Conservation (phyloP, 2,797 vertebrate species). For the Macropodus opercularis region DNA sequence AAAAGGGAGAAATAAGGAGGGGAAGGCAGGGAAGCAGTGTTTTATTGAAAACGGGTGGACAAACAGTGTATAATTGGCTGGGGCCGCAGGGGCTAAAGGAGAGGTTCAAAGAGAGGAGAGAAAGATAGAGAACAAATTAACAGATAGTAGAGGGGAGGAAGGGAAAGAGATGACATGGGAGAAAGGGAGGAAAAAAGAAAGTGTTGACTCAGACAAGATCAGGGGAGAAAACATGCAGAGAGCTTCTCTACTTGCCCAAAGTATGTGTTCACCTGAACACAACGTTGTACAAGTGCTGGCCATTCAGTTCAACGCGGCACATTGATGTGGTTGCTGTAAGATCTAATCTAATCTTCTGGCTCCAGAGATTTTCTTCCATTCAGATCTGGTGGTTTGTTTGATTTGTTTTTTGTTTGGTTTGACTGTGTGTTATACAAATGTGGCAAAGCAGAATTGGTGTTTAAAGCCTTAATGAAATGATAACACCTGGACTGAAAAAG, state of each 20-base stretch:
- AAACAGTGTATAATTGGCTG: constrained; percentile 80
- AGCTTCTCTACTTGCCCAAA: not conserved
- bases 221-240: constrained; percentile 22
- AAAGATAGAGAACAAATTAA: constrained; percentile 58
- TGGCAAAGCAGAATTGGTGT: too few species aligned
- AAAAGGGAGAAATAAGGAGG: constrained; percentile 7
- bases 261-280: constrained; percentile 38
- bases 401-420: too few species aligned
- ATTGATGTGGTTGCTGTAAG: not conserved
- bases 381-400: too few species aligned
- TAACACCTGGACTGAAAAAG: not conserved
- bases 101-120: constrained; percentile 73
- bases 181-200: constrained; percentile 52
- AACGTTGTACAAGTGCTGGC: not conserved
- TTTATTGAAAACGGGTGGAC: constrained; percentile 83
- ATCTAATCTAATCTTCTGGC: not conserved
- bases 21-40: constrained; percentile 53
- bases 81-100: constrained; percentile 74
- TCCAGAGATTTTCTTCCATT: not conserved
- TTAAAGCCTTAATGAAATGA: too few species aligned
- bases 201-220: constrained; percentile 71
- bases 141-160: constrained; percentile 58
- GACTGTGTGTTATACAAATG: too few species aligned
- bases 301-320: not conserved
- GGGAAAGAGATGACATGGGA: constrained; percentile 62